Conservation (phyloP, 2,113 vertebrate species). For the Cercocebus atys region DNA sequence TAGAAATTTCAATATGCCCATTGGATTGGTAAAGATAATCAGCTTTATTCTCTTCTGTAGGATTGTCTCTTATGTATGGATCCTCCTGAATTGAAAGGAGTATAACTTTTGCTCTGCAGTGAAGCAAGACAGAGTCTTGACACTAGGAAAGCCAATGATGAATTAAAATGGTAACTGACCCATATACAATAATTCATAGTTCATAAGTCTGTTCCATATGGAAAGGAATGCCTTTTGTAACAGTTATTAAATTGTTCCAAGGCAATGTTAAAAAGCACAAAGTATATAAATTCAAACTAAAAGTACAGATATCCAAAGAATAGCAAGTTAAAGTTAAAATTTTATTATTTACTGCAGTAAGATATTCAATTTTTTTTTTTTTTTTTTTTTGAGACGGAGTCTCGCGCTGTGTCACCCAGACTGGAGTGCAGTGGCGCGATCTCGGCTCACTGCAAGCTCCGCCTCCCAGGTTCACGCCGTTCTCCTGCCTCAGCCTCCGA, state of each 20-base stretch:
- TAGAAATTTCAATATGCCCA: neutral
- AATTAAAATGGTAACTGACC: neutral
- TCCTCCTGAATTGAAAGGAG: neutral
- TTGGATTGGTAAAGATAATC: neutral
- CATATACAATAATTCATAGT: neutral
- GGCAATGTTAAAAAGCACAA: conserved; percentile 13
- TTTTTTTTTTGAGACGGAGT: no score
- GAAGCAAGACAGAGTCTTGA: neutral
- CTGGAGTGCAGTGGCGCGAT: no score
- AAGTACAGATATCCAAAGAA: conserved; percentile 32
- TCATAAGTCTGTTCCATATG: neutral
- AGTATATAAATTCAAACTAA: conserved; percentile 6
- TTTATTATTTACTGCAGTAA: neutral
- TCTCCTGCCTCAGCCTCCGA: no score
- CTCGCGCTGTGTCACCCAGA: no score
- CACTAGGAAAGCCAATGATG: neutral
- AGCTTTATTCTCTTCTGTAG: neutral
- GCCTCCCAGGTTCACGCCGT: no score
- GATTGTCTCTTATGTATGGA: neutral
- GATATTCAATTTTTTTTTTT: neutral
- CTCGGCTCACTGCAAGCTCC: no score
- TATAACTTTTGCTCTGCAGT: neutral
- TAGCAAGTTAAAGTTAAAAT: conserved; percentile 24
- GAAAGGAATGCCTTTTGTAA: neutral
- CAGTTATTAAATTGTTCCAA: neutral